Evolutionary conservation across 2,113 vertebrate species (phyloP).

Genomic region (Gallinago undulata): DNA sequence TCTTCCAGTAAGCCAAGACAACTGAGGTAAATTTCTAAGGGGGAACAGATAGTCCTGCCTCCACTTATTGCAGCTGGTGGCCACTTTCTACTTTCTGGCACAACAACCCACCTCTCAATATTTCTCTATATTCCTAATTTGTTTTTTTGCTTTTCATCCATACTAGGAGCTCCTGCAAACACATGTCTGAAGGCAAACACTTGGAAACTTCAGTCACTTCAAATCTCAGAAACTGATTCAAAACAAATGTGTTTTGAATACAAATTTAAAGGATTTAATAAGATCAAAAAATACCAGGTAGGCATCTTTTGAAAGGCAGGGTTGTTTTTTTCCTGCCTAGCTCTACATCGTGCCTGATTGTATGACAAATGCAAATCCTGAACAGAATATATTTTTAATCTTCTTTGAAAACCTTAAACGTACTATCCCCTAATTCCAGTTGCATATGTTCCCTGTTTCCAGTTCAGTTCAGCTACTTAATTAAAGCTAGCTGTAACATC

Average conservation of each 20-base stretch:
- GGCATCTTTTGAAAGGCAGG: neutral
- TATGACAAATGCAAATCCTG: neutral
- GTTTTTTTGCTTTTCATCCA: neutral
- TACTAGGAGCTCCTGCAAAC: neutral
- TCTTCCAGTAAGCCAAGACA: neutral
- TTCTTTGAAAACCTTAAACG: neutral
- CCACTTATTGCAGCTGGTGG: neutral
- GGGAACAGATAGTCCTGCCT: neutral
- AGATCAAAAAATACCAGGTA: neutral
- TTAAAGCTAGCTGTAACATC: neutral
- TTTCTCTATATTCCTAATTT: neutral
- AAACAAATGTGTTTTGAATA: neutral
- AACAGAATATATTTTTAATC: neutral
- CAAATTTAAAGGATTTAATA: neutral
- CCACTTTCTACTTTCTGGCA: neutral
- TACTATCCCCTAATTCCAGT: neutral
- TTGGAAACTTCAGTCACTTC: neutral
- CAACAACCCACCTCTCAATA: neutral
- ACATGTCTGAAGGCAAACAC: neutral
- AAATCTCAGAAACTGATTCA: neutral
- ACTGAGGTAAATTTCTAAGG: neutral
- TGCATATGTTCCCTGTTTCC: neutral
- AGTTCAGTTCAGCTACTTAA: neutral
- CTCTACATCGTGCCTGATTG: neutral
- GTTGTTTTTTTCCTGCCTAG: neutral